Conservation (phyloP, 2,797 vertebrate species). For the Alca torda region DNA sequence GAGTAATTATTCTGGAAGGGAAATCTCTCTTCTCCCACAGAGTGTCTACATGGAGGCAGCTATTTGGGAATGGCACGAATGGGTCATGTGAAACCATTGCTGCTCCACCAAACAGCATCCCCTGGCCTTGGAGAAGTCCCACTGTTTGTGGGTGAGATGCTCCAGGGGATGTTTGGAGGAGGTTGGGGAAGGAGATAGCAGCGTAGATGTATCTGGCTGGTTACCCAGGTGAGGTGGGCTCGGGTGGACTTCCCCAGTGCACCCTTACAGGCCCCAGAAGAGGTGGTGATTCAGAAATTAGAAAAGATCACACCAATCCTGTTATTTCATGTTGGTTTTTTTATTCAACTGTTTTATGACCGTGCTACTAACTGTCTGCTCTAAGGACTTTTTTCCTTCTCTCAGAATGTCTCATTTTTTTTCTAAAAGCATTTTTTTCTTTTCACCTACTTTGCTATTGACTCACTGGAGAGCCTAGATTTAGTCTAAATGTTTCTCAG, state of each 20-base stretch:
- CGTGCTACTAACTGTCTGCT: background rate
- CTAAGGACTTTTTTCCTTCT: background rate
- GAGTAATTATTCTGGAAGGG: constrained; percentile 56
- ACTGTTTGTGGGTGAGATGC: background rate
- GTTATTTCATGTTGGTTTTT: background rate
- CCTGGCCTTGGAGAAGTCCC: background rate
- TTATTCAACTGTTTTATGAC: background rate
- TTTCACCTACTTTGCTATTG: constrained; percentile 45
- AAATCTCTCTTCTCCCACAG: constrained; percentile 42
- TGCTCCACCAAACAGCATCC: accelerated
- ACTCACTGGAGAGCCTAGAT: constrained; percentile 34
- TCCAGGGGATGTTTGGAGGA: background rate
- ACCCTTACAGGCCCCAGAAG: background rate
- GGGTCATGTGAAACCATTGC: background rate
- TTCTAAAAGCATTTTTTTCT: background rate
- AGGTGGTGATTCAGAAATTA: background rate
- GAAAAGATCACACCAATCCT: background rate
- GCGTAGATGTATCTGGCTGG: background rate
- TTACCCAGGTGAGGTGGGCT: background rate
- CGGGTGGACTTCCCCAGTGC: accelerated
- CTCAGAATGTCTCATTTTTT: background rate
- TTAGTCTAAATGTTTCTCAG: constrained; percentile 29
- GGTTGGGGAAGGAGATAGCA: background rate
- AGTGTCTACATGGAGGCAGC: background rate
- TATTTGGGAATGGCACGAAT: background rate